A percentile compares a stretch with the other conserved stretches of the same genome.
Evolutionary conservation across 2,113 vertebrate species (phyloP).

Genomic region (Syngnathus typhle): DNA sequence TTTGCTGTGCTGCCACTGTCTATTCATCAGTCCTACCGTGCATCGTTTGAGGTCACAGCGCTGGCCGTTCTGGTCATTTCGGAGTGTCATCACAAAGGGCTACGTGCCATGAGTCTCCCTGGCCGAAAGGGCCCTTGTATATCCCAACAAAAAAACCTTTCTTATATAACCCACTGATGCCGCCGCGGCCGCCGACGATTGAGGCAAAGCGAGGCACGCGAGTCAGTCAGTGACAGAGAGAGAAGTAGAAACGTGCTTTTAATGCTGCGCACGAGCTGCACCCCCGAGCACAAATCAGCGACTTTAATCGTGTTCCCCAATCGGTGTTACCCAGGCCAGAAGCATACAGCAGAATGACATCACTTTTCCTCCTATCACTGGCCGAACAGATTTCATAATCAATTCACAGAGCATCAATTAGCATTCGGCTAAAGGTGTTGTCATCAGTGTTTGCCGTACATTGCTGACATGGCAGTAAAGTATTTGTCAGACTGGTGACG

Average conservation of each 20-base stretch:
- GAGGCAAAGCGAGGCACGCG: constrained; percentile 16
- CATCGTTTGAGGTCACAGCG: constrained; percentile 49
- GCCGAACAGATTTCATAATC: no score
- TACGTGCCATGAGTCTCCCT: constrained; percentile 43
- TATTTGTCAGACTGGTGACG: no score
- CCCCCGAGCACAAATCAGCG: constrained; percentile 22
- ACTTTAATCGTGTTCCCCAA: constrained; percentile 28
- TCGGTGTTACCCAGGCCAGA: constrained; percentile 18
- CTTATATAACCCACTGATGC: constrained; percentile 64
- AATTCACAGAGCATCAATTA: no score
- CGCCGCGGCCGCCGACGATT: constrained; percentile 33
- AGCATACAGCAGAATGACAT: constrained; percentile 56
- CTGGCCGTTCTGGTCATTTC: constrained; percentile 54
- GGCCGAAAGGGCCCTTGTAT: constrained; percentile 53
- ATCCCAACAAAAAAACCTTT: constrained; percentile 56
- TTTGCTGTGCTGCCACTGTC: constrained; percentile 36
- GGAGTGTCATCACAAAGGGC: constrained; percentile 57
- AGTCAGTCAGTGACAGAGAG: constrained; percentile 22
- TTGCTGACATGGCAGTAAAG: no score
- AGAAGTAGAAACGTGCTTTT: constrained; percentile 2
- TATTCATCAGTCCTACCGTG: constrained; percentile 39
- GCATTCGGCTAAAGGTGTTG: no score
- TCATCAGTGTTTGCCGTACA: no score
- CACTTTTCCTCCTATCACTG: constrained; percentile 21
- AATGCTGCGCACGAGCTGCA: constrained; percentile 22